Evolutionary conservation across 2,113 vertebrate genomes (phyloP).

Genomic region (Gnathonemus longibarbis): DNA sequence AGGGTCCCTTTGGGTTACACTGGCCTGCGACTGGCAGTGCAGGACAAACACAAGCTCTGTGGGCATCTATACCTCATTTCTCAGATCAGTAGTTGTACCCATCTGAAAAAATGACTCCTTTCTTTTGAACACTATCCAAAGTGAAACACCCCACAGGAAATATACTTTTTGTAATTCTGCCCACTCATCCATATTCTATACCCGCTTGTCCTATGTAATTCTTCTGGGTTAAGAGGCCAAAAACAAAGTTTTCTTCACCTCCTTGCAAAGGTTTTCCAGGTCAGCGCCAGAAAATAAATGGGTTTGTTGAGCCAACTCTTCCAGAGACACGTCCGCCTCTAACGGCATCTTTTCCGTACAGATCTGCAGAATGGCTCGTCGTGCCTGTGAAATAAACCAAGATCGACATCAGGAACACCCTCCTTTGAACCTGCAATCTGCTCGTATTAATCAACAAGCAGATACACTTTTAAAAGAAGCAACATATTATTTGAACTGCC

Average conservation of each 20-base stretch:
- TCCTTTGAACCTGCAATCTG: not conserved
- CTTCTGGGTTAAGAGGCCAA: not conserved
- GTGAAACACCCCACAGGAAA: not conserved
- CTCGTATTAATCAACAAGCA: not conserved
- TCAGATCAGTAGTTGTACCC: not conserved
- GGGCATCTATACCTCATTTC: not conserved
- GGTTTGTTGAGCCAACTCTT: constrained; percentile 65
- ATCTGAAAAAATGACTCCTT: not conserved
- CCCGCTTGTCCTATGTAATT: not conserved
- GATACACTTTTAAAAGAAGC: no score
- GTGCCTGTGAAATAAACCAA: constrained; percentile 56
- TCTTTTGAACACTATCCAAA: not conserved
- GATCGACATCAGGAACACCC: not conserved
- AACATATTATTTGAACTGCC: not conserved
- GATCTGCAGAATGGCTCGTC: constrained; percentile 74
- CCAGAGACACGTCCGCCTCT: constrained; percentile 63
- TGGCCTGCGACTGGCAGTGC: not conserved
- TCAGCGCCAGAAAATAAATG: constrained; percentile 85
- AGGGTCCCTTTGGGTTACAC: not conserved
- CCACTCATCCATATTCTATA: not conserved
- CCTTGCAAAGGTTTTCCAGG: constrained; percentile 84
- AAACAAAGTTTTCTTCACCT: constrained; percentile 58
- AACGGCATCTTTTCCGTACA: constrained; percentile 69
- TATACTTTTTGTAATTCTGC: not conserved
- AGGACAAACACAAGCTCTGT: not conserved